These are phyloP conservation scores for Neosilurus hyrtlii DNA, from an alignment of 2,797 vertebrate genomes.

Conservation along the genomic window DNA sequence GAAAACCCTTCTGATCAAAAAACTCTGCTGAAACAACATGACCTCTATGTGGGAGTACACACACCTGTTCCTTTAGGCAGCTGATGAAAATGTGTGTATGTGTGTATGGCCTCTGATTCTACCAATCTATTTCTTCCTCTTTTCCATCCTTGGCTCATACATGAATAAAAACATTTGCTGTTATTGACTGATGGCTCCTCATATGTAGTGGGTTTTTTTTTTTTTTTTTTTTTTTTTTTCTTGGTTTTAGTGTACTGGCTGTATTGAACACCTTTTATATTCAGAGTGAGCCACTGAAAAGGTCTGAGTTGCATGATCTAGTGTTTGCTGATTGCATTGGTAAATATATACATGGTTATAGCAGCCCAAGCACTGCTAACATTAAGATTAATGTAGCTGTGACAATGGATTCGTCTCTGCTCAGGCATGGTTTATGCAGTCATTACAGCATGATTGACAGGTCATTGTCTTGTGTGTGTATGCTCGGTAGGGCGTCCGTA, in stretches of 20 bases:
- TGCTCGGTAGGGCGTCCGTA: slow-evolving; percentile 48
- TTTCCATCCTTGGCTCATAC: slow-evolving; percentile 45
- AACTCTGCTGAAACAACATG: slow-evolving; percentile 50
- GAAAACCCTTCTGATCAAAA: slow-evolving; percentile 75
- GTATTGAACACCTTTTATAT: slow-evolving; percentile 23
- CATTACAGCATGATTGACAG: slow-evolving; percentile 53
- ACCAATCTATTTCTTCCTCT: slow-evolving; percentile 29
- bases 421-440: slow-evolving; percentile 46
- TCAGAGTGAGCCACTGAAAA: slow-evolving; percentile 8
- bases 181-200: slow-evolving; percentile 39
- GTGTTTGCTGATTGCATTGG: slow-evolving; percentile 12
- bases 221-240: too few relatives aligned
- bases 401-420: slow-evolving; percentile 38
- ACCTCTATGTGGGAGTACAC: slow-evolving; percentile 45
- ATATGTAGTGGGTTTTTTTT: slow-evolving; percentile 22
- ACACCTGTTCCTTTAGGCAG: slow-evolving; percentile 46
- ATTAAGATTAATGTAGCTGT: slow-evolving; percentile 56
- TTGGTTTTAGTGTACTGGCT: slow-evolving; percentile 10
- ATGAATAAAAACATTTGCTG: slow-evolving; percentile 44
- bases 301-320: slow-evolving; percentile 27
- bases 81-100: slow-evolving; percentile 54
- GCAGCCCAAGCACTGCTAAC: slow-evolving; percentile 31
- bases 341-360: slow-evolving; percentile 28
- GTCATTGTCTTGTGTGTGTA: slow-evolving; percentile 48
- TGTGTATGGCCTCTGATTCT: slow-evolving; percentile 14